Percentiles rank a stretch among this genome's conserved stretches.
Conservation (phyloP, 2,888 invertebrate species). For the Dinocampus coccinellae region DNA sequence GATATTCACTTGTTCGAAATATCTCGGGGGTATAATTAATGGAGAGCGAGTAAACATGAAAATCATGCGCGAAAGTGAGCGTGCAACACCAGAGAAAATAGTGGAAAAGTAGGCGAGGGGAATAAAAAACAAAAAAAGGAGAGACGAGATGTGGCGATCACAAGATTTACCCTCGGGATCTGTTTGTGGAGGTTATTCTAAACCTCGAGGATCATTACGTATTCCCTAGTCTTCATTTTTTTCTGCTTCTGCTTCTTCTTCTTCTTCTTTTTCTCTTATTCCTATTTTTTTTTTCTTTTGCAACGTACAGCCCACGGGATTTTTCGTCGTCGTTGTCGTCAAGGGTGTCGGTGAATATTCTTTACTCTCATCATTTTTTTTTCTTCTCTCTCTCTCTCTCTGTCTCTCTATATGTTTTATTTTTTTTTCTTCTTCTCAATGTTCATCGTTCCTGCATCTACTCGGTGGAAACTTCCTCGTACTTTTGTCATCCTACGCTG, state of each 20-base stretch:
- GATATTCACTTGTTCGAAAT: neutral
- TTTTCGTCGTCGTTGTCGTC: constrained; percentile 1
- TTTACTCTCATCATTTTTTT: constrained; percentile 36
- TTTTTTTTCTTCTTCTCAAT: neutral
- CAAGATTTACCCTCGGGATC: constrained; percentile 35
- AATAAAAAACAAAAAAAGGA: constrained; percentile 5
- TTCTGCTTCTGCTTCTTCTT: neutral
- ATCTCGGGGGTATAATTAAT: constrained; percentile 10
- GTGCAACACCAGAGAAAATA: neutral
- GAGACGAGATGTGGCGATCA: constrained; percentile 22
- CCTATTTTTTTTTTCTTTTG: constrained; percentile 5
- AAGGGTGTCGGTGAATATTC: constrained; percentile 33
- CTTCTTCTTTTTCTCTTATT: too few species aligned
- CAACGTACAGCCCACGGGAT: constrained; percentile 3
- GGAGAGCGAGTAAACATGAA: constrained; percentile 2
- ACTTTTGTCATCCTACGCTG: neutral
- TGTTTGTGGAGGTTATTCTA: constrained; percentile 31
- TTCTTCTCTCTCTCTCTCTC: too few species aligned
- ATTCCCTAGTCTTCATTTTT: constrained; percentile 41
- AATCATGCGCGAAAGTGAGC: constrained; percentile 7
- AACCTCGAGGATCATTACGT: constrained; percentile 43
- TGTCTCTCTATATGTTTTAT: too few species aligned
- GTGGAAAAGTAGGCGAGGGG: too few species aligned
- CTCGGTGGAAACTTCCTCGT: neutral
- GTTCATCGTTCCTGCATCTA: constrained; percentile 10